Evolutionary conservation across 1,140 invertebrate genomes (phyloP), one percentile per base, ranked within the genome.

Genomic region (Diploscapter pachys): DNA sequence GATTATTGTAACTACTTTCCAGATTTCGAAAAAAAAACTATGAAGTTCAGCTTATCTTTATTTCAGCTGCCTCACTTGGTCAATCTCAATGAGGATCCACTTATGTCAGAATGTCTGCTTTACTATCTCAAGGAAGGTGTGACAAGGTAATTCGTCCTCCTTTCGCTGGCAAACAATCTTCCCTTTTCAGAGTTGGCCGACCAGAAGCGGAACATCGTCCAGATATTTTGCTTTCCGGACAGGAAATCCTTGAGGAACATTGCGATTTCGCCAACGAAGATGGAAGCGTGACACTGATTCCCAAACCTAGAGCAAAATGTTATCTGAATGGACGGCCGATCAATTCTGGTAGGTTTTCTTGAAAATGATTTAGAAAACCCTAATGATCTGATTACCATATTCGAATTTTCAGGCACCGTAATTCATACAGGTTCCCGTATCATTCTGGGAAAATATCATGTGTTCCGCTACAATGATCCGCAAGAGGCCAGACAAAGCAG

Each of bases 61-160:
- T 70, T 77, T 78, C 81, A 90, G 88, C 95, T 96, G 2, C 95
- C 96, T 4, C 96, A 99, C 90, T 88, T 99, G 76, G 95, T 99
- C 50, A 99, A 99, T 87, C 87, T 99, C 11, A 99, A 99, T 87
- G 96, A 99, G 87, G 96, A 99, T 88, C 96, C 96, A 3, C 91
- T 95, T 79, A 94, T 99, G 90, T 98, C 96, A 0, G 97, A 99
- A 86, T 99, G 96, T 88, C 88, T 99, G 52, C 90, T 99, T n/a
- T 99, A 99, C 85, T 99, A 99, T 85, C 95, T 99, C 76, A 99
- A 99, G 87, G 92, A 95, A 82, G 95, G 95, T 1, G 89, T 93
- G 13, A 99, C 96, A 2, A 31, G 31, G 31, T 31, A 31, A 31
- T 31, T 31, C 31, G 31, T 31, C 1, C 31, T 31, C 31, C 31